Base-by-base conservation (phyloP, 2,888 invertebrate species). In the Drosophila mulleri region DNA sequence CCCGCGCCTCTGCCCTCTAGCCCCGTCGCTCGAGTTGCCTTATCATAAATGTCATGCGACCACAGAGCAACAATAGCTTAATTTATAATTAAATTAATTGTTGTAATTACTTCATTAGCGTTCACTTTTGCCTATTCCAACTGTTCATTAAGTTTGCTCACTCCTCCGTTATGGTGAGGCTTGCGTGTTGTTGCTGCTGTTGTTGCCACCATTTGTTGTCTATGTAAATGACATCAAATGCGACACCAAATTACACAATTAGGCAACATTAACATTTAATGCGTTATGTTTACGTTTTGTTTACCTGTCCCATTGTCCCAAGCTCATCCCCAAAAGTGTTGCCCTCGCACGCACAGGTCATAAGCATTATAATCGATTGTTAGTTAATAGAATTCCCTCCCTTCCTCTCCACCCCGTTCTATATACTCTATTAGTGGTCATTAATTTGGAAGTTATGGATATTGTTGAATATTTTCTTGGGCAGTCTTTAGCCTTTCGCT, bases 21-120 rank as follows among this genome's bases (percentile, higher is more conserved):
- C 44, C 42, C 4, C 12, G 23, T n/a, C 6, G 1, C 18, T 18
- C 29, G 29, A n/a, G 0, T 5, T 32, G 32, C 53, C 57, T 54
- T 57, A 62, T 74, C 86, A 66, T 69, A 72, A 85, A 82, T 79
- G 79, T 88, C 82, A 58, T 42, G 61, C 59, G 54, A 26, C 37
- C 61, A 37, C 66, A 67, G 48, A 39, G 60, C 67, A 72, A 88
- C 89, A 85, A 90, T 74, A 72, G 81, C 77, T 83, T 90, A 89
- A 90, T 92, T 91, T 81, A 91, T 91, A 91, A 92, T 92, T 92
- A 89, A 92, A 90, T 89, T 90, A 91, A 89, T 91, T 91, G 91
- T 82, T 82, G 83, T 89, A 91, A 91, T 92, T 91, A 90, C 88
- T 92, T 91, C 89, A 92, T 91, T 92, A 91, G 84, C 83, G 76